phyloP scores from a whole-genome alignment of 2,113 vertebrate species.

The Neodontobutis hainanensis region DNA sequence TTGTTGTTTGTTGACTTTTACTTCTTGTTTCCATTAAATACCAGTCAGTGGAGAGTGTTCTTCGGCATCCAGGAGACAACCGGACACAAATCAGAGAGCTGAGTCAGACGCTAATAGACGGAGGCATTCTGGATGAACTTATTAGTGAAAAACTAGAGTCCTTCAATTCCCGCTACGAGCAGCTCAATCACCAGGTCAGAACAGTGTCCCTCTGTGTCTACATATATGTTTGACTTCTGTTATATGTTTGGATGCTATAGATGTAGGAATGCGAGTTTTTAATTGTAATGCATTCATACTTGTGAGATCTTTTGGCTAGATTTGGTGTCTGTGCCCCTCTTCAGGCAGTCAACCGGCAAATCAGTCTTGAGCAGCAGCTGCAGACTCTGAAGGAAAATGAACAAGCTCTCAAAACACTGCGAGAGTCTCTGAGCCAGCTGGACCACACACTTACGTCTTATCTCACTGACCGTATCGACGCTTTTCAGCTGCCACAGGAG shows the following conservation, averaged over 20 bases:
- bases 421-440: constrained; percentile 87
- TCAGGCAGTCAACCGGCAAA: constrained; percentile 89
- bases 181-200: constrained; percentile 89
- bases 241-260: too few species aligned
- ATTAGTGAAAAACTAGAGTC: constrained; percentile 95
- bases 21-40: not conserved
- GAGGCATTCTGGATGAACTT: constrained; percentile 95
- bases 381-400: constrained; percentile 85
- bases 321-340: constrained; percentile 2
- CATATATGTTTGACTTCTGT: too few species aligned
- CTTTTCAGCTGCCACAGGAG: constrained; percentile 92
- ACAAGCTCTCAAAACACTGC: constrained; percentile 85
- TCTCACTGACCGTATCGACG: constrained; percentile 93
- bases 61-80: constrained; percentile 95
- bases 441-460: constrained; percentile 93
- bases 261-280: too few species aligned
- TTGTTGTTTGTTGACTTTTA: not conserved
- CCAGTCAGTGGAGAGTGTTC: constrained; percentile 89
- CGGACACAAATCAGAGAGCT: constrained; percentile 96
- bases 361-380: constrained; percentile 89
- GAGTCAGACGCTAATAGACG: constrained; percentile 97
- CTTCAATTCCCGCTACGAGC: constrained; percentile 91
- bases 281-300: too few species aligned
- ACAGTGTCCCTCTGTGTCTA: constrained; percentile 11
- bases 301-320: not conserved